Base-by-base conservation (phyloP, 2,113 vertebrate genomes). In the Cinclus mexicanus region DNA sequence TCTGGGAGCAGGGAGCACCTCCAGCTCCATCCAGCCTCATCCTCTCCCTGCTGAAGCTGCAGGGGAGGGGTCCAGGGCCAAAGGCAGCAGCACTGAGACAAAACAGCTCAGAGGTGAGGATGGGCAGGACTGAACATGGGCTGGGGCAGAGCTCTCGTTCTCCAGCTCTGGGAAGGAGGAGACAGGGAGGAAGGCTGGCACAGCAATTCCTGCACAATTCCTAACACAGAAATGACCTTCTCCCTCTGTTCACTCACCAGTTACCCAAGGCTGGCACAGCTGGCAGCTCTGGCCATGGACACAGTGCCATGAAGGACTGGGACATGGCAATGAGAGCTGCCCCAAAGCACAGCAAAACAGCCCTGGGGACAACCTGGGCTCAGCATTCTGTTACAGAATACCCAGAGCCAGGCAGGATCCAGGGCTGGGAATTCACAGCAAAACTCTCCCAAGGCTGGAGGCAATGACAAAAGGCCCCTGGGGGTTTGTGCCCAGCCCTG, bases 331-430 rank as follows among this genome's bases (percentile, higher is more conserved):
- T 11, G 46, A 44, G 33, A 50, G 65, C 25, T 18, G 75, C 56
- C 29, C 2, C 1, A 20, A 6, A 6, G 56, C 4, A 10, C 41
- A 39, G 11, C 31, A 21, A 18, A 10, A 1, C 13, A 28, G 70
- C 57, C 9, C 3, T 9, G 67, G 60, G 61, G 26, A 29, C 4
- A 16, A 11, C 14, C 3, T 1, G 11, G 50, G 39, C 11, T 79
- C 61, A 18, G 57, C 49, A 15, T 9, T 4, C 37, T 44, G 1
- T 1, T 0, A 2, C 0, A 1, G 17, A 4, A 7, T 1, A 6
- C 42, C 33, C 86, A 49, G 46, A 49, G 49, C 33, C 35, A 37
- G 35, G 35, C 35, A 37, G 35, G 35, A 37, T 37, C 35, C 35
- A 1, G 22, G 57, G 67, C 75, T 47, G 79, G 70, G 33, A 59